phyloP scores from a whole-genome alignment of 2,797 vertebrate species.

The Phyllotis vaccarum region DNA sequence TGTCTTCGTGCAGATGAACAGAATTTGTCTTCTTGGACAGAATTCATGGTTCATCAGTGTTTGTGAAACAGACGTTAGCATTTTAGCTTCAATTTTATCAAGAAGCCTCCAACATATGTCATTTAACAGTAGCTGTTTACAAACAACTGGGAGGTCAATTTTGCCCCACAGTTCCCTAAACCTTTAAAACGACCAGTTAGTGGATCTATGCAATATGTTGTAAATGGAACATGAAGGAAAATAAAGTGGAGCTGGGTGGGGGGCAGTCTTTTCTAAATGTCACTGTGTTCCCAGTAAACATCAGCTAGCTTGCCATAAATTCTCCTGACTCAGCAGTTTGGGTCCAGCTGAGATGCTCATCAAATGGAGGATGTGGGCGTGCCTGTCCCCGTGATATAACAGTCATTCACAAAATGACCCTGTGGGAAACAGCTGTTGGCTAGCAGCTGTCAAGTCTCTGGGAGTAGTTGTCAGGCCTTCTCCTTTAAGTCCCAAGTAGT shows the following conservation, averaged over 20 bases:
- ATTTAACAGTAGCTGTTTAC: not conserved
- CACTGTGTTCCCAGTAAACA: not conserved
- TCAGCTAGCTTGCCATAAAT: constrained; percentile 3
- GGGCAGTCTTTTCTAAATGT: not conserved
- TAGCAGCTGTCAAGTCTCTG: accelerated
- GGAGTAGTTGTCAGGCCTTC: not conserved
- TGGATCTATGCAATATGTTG: not conserved
- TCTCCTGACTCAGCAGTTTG: not conserved
- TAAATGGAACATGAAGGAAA: constrained; percentile 27
- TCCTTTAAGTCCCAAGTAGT: not conserved
- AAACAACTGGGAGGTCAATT: not conserved
- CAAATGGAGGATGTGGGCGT: not conserved
- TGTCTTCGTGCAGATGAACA: not conserved
- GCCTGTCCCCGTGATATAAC: not conserved
- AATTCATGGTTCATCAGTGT: not conserved
- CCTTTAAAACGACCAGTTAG: not conserved
- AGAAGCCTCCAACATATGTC: not conserved
- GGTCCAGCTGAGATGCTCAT: constrained; percentile 1
- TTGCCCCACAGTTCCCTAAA: not conserved
- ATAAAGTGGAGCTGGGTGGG: not conserved
- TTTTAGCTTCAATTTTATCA: not conserved
- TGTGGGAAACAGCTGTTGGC: not conserved
- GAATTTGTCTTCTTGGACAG: not conserved
- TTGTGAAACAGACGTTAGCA: not conserved
- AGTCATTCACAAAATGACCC: not conserved